phyloP scores from a whole-genome alignment of 2,888 invertebrate genomes.

The Diarsia brunnea region DNA sequence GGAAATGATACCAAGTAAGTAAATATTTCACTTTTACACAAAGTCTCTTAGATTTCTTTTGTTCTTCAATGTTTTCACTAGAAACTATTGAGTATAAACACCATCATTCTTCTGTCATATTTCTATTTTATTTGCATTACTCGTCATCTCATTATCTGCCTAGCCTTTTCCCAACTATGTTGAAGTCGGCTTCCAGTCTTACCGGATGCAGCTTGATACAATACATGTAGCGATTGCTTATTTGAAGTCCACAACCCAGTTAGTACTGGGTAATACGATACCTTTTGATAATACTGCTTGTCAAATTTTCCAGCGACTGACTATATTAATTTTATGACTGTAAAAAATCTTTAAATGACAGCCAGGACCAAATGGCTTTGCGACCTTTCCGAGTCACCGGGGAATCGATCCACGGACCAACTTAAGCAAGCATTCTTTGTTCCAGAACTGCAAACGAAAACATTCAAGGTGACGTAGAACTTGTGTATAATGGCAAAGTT shows the following conservation, averaged over 20 bases:
- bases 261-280: background rate
- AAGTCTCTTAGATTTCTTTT: background rate
- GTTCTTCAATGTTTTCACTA: background rate
- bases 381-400: too few relatives aligned
- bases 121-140: background rate
- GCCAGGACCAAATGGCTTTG: background rate
- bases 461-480: constrained; percentile 77
- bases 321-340: background rate
- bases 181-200: background rate
- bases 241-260: background rate
- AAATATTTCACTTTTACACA: background rate
- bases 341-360: background rate
- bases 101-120: background rate
- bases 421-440: constrained; percentile 37
- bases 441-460: constrained; percentile 74
- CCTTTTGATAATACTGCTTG: background rate
- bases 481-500: constrained; percentile 81
- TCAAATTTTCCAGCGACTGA: too few relatives aligned
- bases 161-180: background rate
- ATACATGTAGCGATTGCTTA: background rate
- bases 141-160: too few relatives aligned
- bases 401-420: background rate
- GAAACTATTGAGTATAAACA: background rate
- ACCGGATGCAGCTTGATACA: background rate
- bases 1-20: constrained; percentile 74